Evolutionary conservation across 2,113 vertebrate genomes (phyloP).

Genomic region (Microcebus griseorufus): DNA sequence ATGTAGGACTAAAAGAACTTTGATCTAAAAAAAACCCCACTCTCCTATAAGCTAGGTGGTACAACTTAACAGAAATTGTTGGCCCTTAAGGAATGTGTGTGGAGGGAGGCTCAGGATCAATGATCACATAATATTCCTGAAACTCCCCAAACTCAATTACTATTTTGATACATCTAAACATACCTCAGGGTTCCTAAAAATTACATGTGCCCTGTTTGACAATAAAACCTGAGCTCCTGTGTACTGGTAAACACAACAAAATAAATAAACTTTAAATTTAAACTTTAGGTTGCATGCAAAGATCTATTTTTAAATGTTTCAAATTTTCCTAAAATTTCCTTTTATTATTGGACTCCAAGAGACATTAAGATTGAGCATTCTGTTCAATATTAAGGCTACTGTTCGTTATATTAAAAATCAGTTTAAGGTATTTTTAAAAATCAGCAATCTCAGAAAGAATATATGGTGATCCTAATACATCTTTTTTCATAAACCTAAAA

Average conservation of each 20-base stretch:
- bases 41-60: neutral
- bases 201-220: neutral
- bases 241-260: neutral
- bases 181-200: neutral
- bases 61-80: neutral
- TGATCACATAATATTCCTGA: neutral
- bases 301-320: conserved; percentile 29
- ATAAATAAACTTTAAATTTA: conserved; percentile 27
- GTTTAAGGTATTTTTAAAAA: conserved; percentile 28
- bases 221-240: neutral
- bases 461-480: neutral
- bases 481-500: neutral
- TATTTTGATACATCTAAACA: neutral
- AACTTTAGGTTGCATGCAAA: neutral
- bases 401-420: conserved; percentile 24
- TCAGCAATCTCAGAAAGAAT: conserved; percentile 16
- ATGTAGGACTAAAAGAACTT: neutral
- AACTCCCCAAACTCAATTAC: neutral
- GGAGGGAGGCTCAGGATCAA: neutral
- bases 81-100: neutral
- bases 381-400: neutral
- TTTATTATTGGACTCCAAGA: neutral
- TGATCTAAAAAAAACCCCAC: neutral
- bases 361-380: neutral
- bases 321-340: neutral